phyloP scores from a whole-genome alignment of 2,113 vertebrate species.

The Calyptomena viridis region DNA sequence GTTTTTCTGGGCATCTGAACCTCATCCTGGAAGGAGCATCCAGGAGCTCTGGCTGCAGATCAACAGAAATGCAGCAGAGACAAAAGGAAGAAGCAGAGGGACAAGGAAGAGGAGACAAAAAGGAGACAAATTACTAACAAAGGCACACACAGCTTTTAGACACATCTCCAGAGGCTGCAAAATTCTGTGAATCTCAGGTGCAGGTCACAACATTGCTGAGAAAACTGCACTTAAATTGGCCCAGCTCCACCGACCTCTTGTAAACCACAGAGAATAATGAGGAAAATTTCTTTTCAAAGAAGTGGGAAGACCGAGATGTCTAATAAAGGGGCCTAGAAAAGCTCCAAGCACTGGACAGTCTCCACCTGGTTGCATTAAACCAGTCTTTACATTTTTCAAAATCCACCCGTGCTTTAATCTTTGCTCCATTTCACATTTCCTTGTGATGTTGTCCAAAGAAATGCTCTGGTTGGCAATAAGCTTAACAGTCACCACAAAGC shows the following conservation, averaged over 20 bases:
- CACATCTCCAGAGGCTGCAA: not conserved
- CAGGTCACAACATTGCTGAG: not conserved
- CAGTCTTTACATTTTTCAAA: slow-evolving; percentile 18
- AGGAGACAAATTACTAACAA: not conserved
- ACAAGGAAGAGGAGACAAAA: not conserved
- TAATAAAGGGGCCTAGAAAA: slow-evolving; percentile 35
- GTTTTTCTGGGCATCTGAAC: not conserved
- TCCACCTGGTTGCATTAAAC: slow-evolving; percentile 39
- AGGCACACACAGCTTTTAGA: not conserved
- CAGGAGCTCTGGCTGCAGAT: not conserved
- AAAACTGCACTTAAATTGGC: not conserved
- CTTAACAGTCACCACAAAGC: slow-evolving; percentile 10
- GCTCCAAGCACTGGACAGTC: slow-evolving; percentile 17
- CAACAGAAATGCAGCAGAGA: not conserved
- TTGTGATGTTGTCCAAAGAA: slow-evolving; percentile 35
- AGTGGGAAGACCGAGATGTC: slow-evolving; percentile 24
- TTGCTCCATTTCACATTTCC: slow-evolving; percentile 44
- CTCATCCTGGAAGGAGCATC: not conserved
- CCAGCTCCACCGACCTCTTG: not conserved
- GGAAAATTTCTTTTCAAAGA: not conserved
- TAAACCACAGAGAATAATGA: not conserved
- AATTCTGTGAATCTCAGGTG: not conserved
- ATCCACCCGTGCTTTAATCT: slow-evolving; percentile 4
- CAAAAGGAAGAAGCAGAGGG: not conserved
- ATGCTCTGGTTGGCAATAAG: not conserved